phyloP scores from a whole-genome alignment of 2,113 vertebrate genomes.

The Notechis scutatus region DNA sequence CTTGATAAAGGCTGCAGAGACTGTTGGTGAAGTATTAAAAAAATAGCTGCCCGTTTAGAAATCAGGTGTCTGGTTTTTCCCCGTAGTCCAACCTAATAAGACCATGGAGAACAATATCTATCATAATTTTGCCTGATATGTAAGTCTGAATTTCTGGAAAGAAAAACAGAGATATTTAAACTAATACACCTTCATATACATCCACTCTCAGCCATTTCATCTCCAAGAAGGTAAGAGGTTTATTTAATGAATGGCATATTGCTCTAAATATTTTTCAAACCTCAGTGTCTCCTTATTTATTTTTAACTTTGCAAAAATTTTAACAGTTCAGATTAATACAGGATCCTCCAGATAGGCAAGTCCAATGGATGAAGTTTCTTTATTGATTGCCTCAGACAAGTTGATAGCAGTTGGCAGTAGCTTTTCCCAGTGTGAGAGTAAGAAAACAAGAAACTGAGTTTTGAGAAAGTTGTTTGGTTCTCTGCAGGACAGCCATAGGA shows the following conservation, averaged over 20 bases:
- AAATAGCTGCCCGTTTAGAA: neutral
- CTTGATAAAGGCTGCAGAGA: neutral
- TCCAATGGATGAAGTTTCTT: neutral
- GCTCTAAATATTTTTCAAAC: neutral
- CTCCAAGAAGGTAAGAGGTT: neutral
- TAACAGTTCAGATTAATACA: constrained; percentile 8
- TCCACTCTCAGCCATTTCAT: neutral
- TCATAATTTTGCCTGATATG: constrained; percentile 16
- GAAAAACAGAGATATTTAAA: constrained; percentile 37
- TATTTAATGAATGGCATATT: constrained; percentile 4
- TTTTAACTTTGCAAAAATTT: constrained; percentile 38
- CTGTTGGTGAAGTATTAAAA: neutral
- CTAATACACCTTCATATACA: neutral
- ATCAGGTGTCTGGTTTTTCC: too few species aligned
- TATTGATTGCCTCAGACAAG: constrained; percentile 13
- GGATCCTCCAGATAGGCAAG: neutral
- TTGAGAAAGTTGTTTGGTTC: constrained; percentile 18
- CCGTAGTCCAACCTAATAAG: neutral
- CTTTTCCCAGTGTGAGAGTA: constrained; percentile 9
- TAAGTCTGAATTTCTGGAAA: constrained; percentile 44
- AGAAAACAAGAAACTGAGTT: constrained; percentile 5
- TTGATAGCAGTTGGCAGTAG: neutral
- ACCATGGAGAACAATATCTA: neutral
- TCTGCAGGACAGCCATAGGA: neutral
- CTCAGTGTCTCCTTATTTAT: neutral